A percentile compares a stretch with the other conserved stretches of the same genome.
phyloP scores from a whole-genome alignment of 2,113 vertebrate genomes.

The Phylloscopus trochiloides region DNA sequence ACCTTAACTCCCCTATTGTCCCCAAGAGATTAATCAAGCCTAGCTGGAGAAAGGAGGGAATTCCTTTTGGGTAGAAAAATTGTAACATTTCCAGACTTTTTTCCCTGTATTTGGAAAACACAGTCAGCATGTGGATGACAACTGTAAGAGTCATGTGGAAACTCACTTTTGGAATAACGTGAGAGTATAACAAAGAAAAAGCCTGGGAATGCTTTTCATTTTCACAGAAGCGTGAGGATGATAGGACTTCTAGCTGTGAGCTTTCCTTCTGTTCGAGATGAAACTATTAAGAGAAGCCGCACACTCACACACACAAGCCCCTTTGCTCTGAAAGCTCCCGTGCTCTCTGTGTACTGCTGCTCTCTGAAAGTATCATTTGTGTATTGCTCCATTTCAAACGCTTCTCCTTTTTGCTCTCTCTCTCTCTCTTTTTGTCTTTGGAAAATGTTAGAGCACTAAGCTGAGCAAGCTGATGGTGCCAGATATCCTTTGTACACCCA shows the following conservation, averaged over 20 bases:
- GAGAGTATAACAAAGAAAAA: background rate
- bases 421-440: conserved; percentile 28
- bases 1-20: background rate
- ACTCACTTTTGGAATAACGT: background rate
- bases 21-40: background rate
- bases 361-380: background rate
- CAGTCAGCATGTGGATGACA: background rate
- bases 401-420: background rate
- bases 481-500: background rate
- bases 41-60: background rate
- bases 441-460: conserved; percentile 42
- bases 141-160: background rate
- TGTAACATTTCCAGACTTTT: background rate
- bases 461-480: background rate
- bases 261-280: background rate
- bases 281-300: conserved; percentile 23
- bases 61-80: background rate
- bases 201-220: background rate
- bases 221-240: conserved; percentile 1
- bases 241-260: conserved; percentile 45
- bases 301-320: background rate
- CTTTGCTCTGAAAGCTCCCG: conserved; percentile 16
- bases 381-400: background rate
- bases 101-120: background rate
- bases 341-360: background rate